phyloP scores from a whole-genome alignment of 2,113 vertebrate species.

The Brevimyrus niger region DNA sequence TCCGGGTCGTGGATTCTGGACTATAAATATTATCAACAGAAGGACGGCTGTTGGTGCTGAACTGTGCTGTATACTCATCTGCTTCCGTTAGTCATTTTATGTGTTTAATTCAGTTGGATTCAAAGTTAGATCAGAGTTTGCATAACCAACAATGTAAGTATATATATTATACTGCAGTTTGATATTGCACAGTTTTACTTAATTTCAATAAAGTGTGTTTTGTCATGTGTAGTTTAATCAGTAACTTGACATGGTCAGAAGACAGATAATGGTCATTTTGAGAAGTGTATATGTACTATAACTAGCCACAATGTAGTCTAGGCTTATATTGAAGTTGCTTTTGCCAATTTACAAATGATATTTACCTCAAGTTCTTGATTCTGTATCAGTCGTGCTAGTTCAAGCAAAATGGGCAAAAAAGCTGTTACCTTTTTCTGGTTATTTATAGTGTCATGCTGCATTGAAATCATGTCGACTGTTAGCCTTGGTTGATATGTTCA shows the following conservation, averaged over 20 bases:
- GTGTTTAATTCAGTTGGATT: background rate
- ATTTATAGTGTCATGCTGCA: background rate
- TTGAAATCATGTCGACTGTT: background rate
- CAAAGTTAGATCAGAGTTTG: background rate
- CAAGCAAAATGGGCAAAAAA: background rate
- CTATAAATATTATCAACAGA: background rate
- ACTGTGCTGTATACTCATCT: background rate
- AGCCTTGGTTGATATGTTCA: background rate
- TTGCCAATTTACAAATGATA: background rate
- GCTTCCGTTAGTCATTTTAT: conserved; percentile 11
- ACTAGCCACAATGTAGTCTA: background rate
- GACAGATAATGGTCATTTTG: background rate
- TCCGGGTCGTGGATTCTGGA: background rate
- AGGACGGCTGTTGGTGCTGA: background rate
- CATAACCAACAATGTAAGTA: background rate
- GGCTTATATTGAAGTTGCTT: background rate
- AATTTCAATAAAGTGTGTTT: conserved; percentile 6
- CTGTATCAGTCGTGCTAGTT: background rate
- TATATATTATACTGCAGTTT: background rate
- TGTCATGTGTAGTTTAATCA: background rate
- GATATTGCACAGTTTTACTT: background rate
- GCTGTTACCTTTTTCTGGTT: background rate
- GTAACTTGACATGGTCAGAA: background rate
- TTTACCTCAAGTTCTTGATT: background rate
- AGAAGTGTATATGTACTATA: background rate